These are phyloP conservation scores for Globodera rostochiensis DNA, from an alignment of 1,140 invertebrate species.

Conservation along the genomic window DNA sequence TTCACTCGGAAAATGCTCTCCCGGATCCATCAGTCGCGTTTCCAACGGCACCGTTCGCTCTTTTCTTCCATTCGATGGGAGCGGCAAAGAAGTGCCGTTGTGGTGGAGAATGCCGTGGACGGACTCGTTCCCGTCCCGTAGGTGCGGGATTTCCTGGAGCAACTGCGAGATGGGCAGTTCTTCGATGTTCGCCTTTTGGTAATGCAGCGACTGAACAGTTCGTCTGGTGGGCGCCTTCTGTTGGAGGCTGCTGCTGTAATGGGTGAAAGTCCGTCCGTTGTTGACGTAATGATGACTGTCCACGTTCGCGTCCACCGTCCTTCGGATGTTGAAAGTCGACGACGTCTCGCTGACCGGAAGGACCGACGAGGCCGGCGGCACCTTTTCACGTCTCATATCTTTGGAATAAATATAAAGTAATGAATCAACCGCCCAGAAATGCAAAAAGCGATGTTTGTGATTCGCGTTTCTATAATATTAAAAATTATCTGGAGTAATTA, in stretches of 20 bases:
- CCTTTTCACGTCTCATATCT: neutral
- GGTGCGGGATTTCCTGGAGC: constrained; percentile 18
- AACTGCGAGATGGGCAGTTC: constrained; percentile 38
- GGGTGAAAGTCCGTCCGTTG: neutral
- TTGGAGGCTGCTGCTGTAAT: neutral
- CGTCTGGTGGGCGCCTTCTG: neutral
- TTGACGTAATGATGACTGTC: neutral
- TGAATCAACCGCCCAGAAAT: neutral
- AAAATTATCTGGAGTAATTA: too few species aligned
- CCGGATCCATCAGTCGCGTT: constrained; percentile 37
- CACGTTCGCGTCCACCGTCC: neutral
- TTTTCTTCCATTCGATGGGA: neutral
- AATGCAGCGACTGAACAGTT: constrained; percentile 1
- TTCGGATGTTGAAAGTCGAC: neutral
- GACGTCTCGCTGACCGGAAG: neutral
- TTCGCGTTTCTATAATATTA: too few species aligned
- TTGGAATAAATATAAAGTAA: neutral
- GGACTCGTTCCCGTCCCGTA: constrained; percentile 13
- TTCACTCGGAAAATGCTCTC: constrained; percentile 18
- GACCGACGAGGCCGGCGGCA: neutral
- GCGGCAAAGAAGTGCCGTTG: neutral
- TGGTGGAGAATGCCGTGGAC: constrained; percentile 9
- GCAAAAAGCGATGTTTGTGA: too few species aligned
- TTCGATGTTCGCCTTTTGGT: constrained; percentile 32
- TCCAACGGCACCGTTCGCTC: constrained; percentile 37